Conservation (phyloP, 1,140 invertebrate species). For the Armadillidium nasatum region DNA sequence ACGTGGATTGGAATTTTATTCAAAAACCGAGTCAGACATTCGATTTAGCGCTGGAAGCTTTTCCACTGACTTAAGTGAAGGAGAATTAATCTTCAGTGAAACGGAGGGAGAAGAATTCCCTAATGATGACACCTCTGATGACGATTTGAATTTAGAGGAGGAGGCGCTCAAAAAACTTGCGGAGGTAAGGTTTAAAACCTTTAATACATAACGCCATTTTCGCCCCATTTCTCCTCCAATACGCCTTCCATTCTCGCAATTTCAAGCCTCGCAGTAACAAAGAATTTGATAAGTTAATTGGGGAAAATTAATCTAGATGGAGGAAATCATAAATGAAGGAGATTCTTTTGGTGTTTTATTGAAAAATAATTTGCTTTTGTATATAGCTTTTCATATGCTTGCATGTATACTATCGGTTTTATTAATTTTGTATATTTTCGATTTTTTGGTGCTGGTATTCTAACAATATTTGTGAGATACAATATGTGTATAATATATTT, state of each 20-base stretch:
- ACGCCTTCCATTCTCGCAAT: not conserved
- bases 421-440: too few species aligned
- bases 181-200: conserved; percentile 35
- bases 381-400: not conserved
- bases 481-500: too few species aligned
- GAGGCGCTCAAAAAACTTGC: conserved; percentile 34
- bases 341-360: not conserved
- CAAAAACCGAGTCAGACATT: not conserved
- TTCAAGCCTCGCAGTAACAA: not conserved
- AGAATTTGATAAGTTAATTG: not conserved
- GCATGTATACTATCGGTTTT: not conserved
- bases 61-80: conserved; percentile 37
- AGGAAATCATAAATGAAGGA: not conserved
- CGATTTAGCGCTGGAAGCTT: conserved; percentile 35
- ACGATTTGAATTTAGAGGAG: conserved; percentile 42
- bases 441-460: too few species aligned
- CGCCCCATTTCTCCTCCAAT: not conserved
- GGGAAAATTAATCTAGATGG: not conserved
- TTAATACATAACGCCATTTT: conserved; percentile 4
- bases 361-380: not conserved
- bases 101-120: conserved; percentile 41
- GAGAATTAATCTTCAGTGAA: conserved; percentile 39
- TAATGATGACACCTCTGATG: conserved; percentile 41
- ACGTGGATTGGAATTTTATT: not conserved
- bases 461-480: too few species aligned